A percentile compares a stretch with the other conserved stretches of the same genome.
Conservation (phyloP, 2,888 invertebrate species). For the Pachliopta kotzebuea region DNA sequence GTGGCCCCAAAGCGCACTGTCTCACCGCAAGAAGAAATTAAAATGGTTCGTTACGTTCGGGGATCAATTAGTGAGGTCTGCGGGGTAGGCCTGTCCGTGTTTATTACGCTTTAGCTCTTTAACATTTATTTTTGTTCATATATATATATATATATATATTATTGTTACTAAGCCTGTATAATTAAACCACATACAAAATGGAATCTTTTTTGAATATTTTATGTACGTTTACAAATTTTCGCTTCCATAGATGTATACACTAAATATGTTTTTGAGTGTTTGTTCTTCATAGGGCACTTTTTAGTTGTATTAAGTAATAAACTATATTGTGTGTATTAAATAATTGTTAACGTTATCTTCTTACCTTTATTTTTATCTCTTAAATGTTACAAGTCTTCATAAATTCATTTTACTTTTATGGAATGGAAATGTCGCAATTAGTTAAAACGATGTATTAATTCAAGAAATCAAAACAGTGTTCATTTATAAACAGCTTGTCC, state of each 20-base stretch:
- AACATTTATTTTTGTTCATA: slow-evolving; percentile 12
- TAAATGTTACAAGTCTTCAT: slow-evolving; percentile 8
- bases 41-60: slow-evolving; percentile 49
- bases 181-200: neutral
- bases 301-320: too few species aligned
- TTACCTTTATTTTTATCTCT: neutral
- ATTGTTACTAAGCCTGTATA: neutral
- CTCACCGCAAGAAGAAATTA: slow-evolving; percentile 46
- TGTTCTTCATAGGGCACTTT: too few species aligned
- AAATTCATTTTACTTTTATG: slow-evolving; percentile 17
- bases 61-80: slow-evolving; percentile 55
- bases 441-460: slow-evolving; percentile 32
- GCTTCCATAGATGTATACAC: too few species aligned
- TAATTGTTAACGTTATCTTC: neutral
- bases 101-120: slow-evolving; percentile 25
- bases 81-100: slow-evolving; percentile 31
- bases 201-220: neutral
- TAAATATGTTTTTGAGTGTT: too few species aligned
- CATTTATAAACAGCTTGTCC: slow-evolving; percentile 52
- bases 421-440: slow-evolving; percentile 23
- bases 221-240: neutral
- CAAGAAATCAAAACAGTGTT: slow-evolving; percentile 41
- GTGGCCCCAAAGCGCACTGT: slow-evolving; percentile 34
- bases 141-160: slow-evolving; percentile 14
- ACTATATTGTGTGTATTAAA: too few species aligned